Percentiles rank a stretch among this genome's conserved stretches.
Conservation (phyloP, 2,797 vertebrate genomes). For the Cygnus olor region DNA sequence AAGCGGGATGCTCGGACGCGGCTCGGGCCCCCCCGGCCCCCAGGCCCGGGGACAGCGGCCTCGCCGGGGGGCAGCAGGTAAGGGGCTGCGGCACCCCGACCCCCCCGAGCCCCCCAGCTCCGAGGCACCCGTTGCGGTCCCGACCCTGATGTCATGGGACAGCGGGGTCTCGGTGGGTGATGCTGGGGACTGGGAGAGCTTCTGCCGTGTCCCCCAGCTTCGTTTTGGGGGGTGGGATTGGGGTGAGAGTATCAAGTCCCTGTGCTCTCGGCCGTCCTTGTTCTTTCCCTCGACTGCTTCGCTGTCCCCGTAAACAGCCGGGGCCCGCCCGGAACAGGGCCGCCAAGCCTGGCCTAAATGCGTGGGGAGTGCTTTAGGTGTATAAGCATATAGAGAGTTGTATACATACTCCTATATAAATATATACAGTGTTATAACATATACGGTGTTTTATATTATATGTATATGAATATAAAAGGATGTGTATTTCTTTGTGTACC, state of each 20-base stretch:
- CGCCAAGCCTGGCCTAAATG: neutral
- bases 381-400: neutral
- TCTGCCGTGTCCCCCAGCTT: neutral
- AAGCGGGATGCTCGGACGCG: neutral
- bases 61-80: conserved; percentile 50
- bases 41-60: neutral
- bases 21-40: neutral
- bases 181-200: no score
- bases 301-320: neutral
- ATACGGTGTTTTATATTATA: neutral
- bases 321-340: neutral
- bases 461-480: neutral
- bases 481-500: neutral
- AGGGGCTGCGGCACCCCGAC: conserved; percentile 56
- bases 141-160: conserved; percentile 61
- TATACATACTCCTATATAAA: no score
- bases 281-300: neutral
- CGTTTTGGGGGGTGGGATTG: neutral
- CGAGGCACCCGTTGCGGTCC: conserved; percentile 63
- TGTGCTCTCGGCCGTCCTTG: neutral
- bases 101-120: neutral
- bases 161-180: no score
- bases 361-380: rapidly evolving
- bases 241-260: neutral
- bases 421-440: no score